Evolutionary conservation across 2,113 vertebrate species (phyloP).

Genomic region (Oryzias melastigma): DNA sequence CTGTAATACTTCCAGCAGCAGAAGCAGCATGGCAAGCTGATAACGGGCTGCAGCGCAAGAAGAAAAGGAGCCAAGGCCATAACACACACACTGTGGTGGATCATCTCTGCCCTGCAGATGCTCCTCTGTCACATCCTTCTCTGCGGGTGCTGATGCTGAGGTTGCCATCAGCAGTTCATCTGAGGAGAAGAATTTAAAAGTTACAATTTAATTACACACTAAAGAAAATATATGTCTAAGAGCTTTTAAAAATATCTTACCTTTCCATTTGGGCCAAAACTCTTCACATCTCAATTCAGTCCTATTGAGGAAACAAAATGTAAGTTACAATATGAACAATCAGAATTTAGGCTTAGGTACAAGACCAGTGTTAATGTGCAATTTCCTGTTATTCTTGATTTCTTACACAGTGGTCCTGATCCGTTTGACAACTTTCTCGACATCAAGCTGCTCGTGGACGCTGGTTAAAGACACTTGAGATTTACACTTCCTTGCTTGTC

Average conservation of each 20-base stretch:
- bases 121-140: constrained; percentile 4
- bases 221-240: not conserved
- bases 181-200: constrained; percentile 14
- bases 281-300: constrained; percentile 77
- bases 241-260: constrained; percentile 53
- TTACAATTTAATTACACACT: not conserved
- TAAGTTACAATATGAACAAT: too few relatives aligned
- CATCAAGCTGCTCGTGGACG: constrained; percentile 48
- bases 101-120: constrained; percentile 14
- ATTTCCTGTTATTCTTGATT: not conserved
- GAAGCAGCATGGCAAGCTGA: constrained; percentile 88
- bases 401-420: constrained; percentile 69
- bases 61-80: constrained; percentile 87
- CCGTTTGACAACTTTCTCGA: constrained; percentile 43
- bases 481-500: constrained; percentile 43
- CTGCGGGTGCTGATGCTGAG: constrained; percentile 4
- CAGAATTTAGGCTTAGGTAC: too few relatives aligned
- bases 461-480: not conserved
- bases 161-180: constrained; percentile 45
- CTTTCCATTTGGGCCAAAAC: constrained; percentile 78
- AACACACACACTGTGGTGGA: constrained; percentile 81
- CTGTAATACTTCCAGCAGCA: constrained; percentile 83
- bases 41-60: constrained; percentile 78
- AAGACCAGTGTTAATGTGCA: not conserved
- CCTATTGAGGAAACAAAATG: constrained; percentile 61